Conservation (phyloP, 2,888 invertebrate species). For the Calliphora vomitoria region DNA sequence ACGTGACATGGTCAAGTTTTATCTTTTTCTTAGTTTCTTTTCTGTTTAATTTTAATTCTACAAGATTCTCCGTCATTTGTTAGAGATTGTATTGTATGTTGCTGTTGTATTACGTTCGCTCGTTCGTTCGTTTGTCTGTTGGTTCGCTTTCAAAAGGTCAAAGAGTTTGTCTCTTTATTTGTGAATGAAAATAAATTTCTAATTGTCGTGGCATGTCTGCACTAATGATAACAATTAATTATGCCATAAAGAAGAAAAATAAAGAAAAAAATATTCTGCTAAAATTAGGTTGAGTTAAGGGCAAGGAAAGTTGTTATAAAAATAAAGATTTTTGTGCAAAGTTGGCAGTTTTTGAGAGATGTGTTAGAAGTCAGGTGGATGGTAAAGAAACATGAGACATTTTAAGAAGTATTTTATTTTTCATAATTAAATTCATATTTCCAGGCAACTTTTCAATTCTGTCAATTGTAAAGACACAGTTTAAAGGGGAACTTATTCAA, state of each 20-base stretch:
- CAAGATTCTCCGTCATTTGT: constrained; percentile 36
- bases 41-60: constrained; percentile 25
- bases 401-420: no score
- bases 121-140: background rate
- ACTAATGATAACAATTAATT: constrained; percentile 70
- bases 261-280: background rate
- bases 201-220: constrained; percentile 70
- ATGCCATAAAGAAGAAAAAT: constrained; percentile 13
- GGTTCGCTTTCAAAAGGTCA: constrained; percentile 58
- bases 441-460: no score
- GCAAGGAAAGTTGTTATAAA: background rate
- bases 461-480: no score
- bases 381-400: background rate
- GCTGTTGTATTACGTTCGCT: constrained; percentile 9
- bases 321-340: background rate
- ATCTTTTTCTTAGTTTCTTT: constrained; percentile 14
- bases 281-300: background rate
- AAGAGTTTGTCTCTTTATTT: constrained; percentile 63
- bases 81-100: constrained; percentile 37
- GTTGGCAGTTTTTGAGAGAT: constrained; percentile 4
- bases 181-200: constrained; percentile 69
- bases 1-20: constrained; percentile 72
- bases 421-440: no score
- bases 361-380: background rate
- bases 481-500: no score